phyloP scores from a whole-genome alignment of 2,888 invertebrate genomes.

The Leptogaster cylindrica region DNA sequence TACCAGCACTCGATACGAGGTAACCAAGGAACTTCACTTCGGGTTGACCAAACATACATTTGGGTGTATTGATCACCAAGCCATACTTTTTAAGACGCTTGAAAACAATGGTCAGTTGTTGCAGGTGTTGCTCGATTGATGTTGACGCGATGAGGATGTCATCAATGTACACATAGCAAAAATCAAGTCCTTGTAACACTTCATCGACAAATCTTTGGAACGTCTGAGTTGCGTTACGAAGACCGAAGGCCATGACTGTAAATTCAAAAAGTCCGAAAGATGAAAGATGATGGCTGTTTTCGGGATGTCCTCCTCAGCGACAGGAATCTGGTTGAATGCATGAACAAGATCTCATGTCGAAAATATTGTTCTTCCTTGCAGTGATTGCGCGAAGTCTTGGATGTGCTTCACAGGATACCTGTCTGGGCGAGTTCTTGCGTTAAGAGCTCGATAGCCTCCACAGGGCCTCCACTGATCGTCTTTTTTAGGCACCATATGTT shows the following conservation, averaged over 20 bases:
- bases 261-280: conserved; percentile 6
- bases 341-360: conserved; percentile 49
- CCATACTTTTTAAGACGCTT: not conserved
- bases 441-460: conserved; percentile 51
- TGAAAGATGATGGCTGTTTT: conserved; percentile 35
- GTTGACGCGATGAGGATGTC: not conserved
- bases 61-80: not conserved
- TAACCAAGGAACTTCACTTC: not conserved
- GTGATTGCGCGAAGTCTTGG: not conserved
- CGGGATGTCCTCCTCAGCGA: conserved; percentile 17
- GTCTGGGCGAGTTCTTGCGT: conserved; percentile 46
- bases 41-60: not conserved
- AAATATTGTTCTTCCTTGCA: conserved; percentile 47
- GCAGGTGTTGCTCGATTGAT: conserved; percentile 16
- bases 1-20: not conserved
- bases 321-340: conserved; percentile 50
- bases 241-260: not conserved
- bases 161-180: not conserved
- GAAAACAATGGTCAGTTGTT: conserved; percentile 2
- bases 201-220: conserved; percentile 3
- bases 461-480: conserved; percentile 53
- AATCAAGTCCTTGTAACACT: not conserved
- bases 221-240: conserved; percentile 28
- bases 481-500: conserved; percentile 51
- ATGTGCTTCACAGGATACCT: not conserved